Evolutionary conservation across 2,113 vertebrate genomes (phyloP).

Genomic region (Perca fluviatilis): DNA sequence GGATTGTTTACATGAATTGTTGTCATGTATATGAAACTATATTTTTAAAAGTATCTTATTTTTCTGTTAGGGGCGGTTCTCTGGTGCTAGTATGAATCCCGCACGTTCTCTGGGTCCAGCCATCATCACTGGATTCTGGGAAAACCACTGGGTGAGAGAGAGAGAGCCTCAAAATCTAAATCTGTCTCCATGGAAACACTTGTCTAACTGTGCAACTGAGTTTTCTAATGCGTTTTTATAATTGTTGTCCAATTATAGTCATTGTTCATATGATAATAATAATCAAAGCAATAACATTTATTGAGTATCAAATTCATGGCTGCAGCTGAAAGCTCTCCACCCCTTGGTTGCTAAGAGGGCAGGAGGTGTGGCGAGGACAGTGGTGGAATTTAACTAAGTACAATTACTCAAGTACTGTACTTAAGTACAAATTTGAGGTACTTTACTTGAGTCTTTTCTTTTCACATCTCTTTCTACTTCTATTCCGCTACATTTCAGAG

Average conservation of each 20-base stretch:
- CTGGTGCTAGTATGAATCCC: slow-evolving; percentile 89
- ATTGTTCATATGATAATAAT: background rate
- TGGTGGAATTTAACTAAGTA: background rate
- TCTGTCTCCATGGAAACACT: background rate
- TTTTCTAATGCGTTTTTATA: background rate
- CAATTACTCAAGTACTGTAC: no score
- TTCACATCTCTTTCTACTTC: no score
- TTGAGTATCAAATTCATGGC: background rate
- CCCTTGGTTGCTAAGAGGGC: no score
- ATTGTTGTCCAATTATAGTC: background rate
- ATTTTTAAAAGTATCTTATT: no score
- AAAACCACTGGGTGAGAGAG: slow-evolving; percentile 87
- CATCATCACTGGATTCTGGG: slow-evolving; percentile 87
- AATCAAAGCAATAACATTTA: background rate
- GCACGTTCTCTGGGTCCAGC: slow-evolving; percentile 86
- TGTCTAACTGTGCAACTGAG: no score
- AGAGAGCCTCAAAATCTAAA: background rate
- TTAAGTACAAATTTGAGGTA: no score
- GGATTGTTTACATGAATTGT: no score
- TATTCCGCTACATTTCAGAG: no score
- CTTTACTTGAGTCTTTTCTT: no score
- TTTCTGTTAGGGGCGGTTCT: slow-evolving; percentile 83
- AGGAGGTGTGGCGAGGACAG: no score
- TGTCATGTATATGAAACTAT: no score
- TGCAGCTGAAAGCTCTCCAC: no score